Percentiles rank a stretch among this genome's conserved stretches.
Conservation (phyloP, 2,113 vertebrate genomes). For the Labeo rohita region DNA sequence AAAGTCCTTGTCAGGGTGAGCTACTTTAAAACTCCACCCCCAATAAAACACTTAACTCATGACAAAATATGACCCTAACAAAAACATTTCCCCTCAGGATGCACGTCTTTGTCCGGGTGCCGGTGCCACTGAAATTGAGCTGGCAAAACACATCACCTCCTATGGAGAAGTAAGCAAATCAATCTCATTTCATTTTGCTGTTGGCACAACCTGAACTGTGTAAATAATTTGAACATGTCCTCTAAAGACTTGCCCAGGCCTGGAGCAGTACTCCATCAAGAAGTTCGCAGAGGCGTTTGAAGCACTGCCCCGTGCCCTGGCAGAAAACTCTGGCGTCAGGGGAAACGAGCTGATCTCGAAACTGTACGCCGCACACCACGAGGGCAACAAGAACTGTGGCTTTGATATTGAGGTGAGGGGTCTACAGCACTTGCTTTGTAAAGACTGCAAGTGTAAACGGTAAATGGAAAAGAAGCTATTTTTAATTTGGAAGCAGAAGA, state of each 20-base stretch:
- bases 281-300: constrained; percentile 98
- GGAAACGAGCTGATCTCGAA: constrained; percentile 95
- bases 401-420: constrained; percentile 94
- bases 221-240: not conserved
- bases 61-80: not conserved
- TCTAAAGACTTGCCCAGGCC: constrained; percentile 88
- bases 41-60: not conserved
- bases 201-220: not conserved
- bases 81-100: constrained; percentile 75
- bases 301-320: constrained; percentile 87
- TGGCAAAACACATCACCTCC: constrained; percentile 91
- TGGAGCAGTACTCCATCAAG: constrained; percentile 97
- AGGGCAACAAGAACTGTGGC: constrained; percentile 93
- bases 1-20: constrained; percentile 94
- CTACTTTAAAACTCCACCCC: not conserved
- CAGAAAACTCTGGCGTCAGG: constrained; percentile 94
- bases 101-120: constrained; percentile 92
- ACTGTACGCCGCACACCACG: constrained; percentile 91
- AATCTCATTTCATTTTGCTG: not conserved
- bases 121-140: constrained; percentile 94
- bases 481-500: not conserved
- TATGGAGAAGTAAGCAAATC: constrained; percentile 87
- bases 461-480: not conserved
- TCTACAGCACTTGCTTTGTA: not conserved
- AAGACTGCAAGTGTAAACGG: not conserved